Evolutionary conservation across 2,113 vertebrate species (phyloP), one percentile per base, ranked within the genome.

Genomic region (Microcebus lehilahytsara): DNA sequence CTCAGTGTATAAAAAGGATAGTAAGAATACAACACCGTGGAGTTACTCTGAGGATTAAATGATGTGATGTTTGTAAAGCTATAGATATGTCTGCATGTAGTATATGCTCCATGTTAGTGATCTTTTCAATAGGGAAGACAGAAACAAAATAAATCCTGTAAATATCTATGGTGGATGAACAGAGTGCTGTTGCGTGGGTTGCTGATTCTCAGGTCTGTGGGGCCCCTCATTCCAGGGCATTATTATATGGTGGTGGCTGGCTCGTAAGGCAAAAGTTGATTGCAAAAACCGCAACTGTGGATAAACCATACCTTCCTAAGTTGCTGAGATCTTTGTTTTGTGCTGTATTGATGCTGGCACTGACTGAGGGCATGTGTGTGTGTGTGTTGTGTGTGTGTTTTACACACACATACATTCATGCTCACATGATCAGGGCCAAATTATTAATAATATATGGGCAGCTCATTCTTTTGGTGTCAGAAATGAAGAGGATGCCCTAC

Each of bases 11-110:
- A 49, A 40, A 81, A 62, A 12, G 14, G 22, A 34, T 56, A 46
- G 10, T 53, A 58, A 58, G 71, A 96, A 58, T 77, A 62, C 34
- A 60, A 60, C 8, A 49, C 5, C 16, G 30, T 32, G 46, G 40
- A 49, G 27, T 58, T 80, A 56, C 58, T 95, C 84, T 92, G 58
- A 93, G n/a, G 62, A 93, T 96, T 71, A 84, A 89, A 79, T 58
- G 69, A 46, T 72, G 30, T 0, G 19, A 46, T 69, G 32, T 42
- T 77, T 46, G 14, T 84, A 66, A 96, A 83, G 42, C 25, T 56
- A 34, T 58, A 53, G 9, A 19, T 90, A 8, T 81, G 46, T 80
- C 7, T 74, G 27, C 69, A 62, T 53, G 60, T 56, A 72, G 16
- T 32, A 51, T 64, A 9, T 46, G 25, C 16, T 85, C 53, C n/a